Base-by-base conservation (phyloP, 2,888 invertebrate genomes). In the Drosophila anomelani region DNA sequence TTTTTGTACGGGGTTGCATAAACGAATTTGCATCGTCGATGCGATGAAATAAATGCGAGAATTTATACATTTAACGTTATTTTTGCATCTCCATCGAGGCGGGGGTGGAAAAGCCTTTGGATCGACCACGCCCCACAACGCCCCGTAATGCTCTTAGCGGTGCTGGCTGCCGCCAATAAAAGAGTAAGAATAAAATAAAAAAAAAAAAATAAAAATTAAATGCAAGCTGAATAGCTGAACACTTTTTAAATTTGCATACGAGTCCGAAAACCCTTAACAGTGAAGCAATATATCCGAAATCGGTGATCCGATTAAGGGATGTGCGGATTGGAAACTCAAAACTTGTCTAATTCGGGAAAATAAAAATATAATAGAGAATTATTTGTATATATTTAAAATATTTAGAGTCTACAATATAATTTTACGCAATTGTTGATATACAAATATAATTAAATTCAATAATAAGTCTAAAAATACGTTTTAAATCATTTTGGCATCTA, bases 21-120 rank as follows among this genome's bases (percentile, higher is more conserved):
- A 73, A 73, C 68, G 62, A 56, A 79, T 76, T 78, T 80, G 60
- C 69, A 77, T 74, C 69, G 51, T 20, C 59, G 57, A 53, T 44
- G 66, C 60, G 59, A 49, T 79, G 68, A 64, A 72, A 80, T 70
- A 80, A 69, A 72, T 82, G 75, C 56, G 55, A 61, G 56, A 72
- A 70, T 79, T 63, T 76, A 78, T 75, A 55, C 49, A 61, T 75
- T 75, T 81, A 59, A 62, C 58, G 26, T 43, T 56, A 46, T 59
- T 63, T 54, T 58, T 74, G 63, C 38, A 72, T 51, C 53, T 44
- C 44, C 56, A 41, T 29, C 57, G 41, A 34, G 20, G 43, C 10
- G 17, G 34, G 12, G 23, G 8, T 10, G 15, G 13, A 15, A 47
- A 32, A 39, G 13, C 36, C 36, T 39, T 32, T 46, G 38, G 49